phyloP scores from a whole-genome alignment of 2,113 vertebrate genomes.

The Spilogale gracilis region DNA sequence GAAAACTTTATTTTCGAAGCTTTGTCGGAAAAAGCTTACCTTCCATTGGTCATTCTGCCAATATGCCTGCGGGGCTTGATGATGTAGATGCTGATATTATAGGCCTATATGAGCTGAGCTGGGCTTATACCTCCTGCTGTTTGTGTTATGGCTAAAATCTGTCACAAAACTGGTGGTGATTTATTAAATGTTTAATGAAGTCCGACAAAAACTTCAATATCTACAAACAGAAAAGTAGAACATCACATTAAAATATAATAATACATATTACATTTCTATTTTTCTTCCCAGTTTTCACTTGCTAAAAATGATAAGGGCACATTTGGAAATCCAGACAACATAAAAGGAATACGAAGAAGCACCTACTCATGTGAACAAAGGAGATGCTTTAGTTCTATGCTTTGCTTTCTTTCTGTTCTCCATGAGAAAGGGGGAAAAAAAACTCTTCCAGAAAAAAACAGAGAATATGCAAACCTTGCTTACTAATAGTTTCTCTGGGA shows the following conservation, averaged over 20 bases:
- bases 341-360: slow-evolving; percentile 79
- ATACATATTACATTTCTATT: slow-evolving; percentile 88
- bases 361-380: slow-evolving; percentile 83
- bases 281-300: slow-evolving; percentile 85
- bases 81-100: slow-evolving; percentile 97
- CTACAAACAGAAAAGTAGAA: slow-evolving; percentile 91
- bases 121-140: slow-evolving; percentile 97
- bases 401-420: slow-evolving; percentile 82
- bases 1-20: slow-evolving; percentile 99
- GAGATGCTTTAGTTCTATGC: slow-evolving; percentile 33
- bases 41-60: slow-evolving; percentile 98
- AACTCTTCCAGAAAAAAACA: slow-evolving; percentile 54
- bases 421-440: slow-evolving; percentile 49
- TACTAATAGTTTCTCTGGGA: neutral
- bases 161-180: slow-evolving; percentile 99
- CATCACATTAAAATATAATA: slow-evolving; percentile 90
- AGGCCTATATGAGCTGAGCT: slow-evolving; percentile 95
- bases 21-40: slow-evolving; percentile 99
- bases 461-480: slow-evolving; percentile 10
- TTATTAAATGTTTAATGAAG: slow-evolving; percentile 99
- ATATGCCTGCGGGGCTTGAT: slow-evolving; percentile 95
- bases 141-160: slow-evolving; percentile 98
- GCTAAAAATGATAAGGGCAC: slow-evolving; percentile 83
- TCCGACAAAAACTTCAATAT: slow-evolving; percentile 98
- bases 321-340: slow-evolving; percentile 86